Evolutionary conservation across 1,140 invertebrate species (phyloP).

Genomic region (Papilio polyxenes): DNA sequence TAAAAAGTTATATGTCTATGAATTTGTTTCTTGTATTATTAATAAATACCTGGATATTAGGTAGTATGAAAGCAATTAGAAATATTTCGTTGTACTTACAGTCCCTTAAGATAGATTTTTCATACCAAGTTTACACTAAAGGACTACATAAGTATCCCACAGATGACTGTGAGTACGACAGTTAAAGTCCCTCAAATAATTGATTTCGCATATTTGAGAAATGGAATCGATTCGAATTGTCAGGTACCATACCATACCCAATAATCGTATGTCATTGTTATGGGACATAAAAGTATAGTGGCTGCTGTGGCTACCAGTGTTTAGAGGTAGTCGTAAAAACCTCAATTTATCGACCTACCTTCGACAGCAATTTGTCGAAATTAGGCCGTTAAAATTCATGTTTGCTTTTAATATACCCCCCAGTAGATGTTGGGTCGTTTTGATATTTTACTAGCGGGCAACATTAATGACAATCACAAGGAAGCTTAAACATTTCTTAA

Average conservation of each 20-base stretch:
- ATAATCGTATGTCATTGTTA: constrained; percentile 67
- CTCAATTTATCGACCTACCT: constrained; percentile 38
- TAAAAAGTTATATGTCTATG: neutral
- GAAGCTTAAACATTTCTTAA: neutral
- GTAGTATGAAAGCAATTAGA: too few species aligned
- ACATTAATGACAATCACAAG: neutral
- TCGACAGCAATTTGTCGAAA: constrained; percentile 28
- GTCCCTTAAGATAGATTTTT: neutral
- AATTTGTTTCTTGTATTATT: too few species aligned
- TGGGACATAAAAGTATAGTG: constrained; percentile 60
- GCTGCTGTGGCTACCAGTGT: constrained; percentile 56
- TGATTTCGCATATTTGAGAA: constrained; percentile 46
- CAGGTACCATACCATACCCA: constrained; percentile 49
- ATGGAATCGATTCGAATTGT: constrained; percentile 49
- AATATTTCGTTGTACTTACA: too few species aligned
- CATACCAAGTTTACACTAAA: neutral
- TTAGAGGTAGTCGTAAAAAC: constrained; percentile 44
- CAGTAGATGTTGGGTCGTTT: neutral
- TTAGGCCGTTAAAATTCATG: constrained; percentile 37
- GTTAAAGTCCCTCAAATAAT: constrained; percentile 39
- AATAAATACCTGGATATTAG: too few species aligned
- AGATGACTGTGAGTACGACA: neutral
- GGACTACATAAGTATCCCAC: too few species aligned
- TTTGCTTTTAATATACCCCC: constrained; percentile 27
- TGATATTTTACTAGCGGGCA: neutral